Evolutionary conservation across 2,113 vertebrate genomes (phyloP).

Genomic region (Oenanthe oenanthe): DNA sequence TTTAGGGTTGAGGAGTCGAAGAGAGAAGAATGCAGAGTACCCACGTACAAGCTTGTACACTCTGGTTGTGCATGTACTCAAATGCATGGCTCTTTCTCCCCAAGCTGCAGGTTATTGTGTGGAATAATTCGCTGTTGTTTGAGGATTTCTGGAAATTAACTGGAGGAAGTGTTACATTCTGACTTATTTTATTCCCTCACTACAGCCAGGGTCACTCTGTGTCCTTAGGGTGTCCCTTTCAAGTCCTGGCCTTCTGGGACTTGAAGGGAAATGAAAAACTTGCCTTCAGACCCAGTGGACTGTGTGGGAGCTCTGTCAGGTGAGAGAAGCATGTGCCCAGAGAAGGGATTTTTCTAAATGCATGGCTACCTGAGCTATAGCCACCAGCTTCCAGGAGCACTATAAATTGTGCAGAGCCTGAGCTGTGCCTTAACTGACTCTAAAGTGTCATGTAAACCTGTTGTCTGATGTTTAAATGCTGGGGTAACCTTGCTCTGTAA

Average conservation of each 20-base stretch:
- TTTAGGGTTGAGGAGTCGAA: background rate
- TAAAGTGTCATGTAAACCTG: background rate
- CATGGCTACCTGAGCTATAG: background rate
- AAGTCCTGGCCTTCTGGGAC: background rate
- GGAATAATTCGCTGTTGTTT: background rate
- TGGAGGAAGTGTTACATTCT: background rate
- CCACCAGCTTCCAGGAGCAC: background rate
- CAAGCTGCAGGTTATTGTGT: background rate
- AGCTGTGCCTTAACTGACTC: background rate
- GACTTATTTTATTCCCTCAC: background rate
- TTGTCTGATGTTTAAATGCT: background rate
- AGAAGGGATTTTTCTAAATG: background rate
- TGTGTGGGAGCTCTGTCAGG: background rate
- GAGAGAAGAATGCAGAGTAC: background rate
- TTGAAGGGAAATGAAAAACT: background rate
- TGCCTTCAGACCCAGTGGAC: background rate
- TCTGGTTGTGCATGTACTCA: background rate
- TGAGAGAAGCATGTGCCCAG: background rate
- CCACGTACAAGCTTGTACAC: fast-evolving
- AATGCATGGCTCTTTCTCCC: fast-evolving
- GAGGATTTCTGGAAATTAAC: background rate
- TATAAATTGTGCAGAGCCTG: background rate
- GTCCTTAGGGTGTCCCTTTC: background rate
- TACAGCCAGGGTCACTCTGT: background rate
- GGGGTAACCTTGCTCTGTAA: background rate